Evolutionary conservation across 1,140 invertebrate genomes (phyloP).

Genomic region (Stratiolaelaps scimitus): DNA sequence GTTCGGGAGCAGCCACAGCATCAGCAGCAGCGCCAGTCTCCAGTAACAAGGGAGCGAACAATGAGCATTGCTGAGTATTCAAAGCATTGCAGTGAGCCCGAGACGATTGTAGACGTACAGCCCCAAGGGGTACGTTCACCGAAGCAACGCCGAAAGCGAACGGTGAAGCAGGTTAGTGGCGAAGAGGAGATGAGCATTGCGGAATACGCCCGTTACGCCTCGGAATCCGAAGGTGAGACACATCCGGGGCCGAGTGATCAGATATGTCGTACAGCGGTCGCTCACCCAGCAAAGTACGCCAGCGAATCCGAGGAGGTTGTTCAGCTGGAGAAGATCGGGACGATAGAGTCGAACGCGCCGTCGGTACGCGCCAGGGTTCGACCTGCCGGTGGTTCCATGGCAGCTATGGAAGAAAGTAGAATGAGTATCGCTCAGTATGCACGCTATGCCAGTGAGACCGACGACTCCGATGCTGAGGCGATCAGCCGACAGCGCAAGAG

Average conservation of each 20-base stretch:
- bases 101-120: not conserved
- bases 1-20: not conserved
- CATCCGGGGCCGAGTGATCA: not conserved
- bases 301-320: not conserved
- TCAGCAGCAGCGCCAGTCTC: not conserved
- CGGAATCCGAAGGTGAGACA: not conserved
- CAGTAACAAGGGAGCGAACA: not conserved
- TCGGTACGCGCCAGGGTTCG: not conserved
- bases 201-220: slow-evolving; percentile 9
- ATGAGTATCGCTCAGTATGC: slow-evolving; percentile 24
- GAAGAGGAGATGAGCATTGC: slow-evolving; percentile 18
- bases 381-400: not conserved
- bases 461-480: slow-evolving; percentile 21
- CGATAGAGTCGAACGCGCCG: not conserved
- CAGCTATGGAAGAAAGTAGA: not conserved
- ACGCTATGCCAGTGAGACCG: slow-evolving; percentile 10
- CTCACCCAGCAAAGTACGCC: not conserved
- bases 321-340: not conserved
- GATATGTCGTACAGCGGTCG: too few relatives aligned
- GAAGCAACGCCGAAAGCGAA: not conserved
- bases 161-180: not conserved
- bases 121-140: not conserved
- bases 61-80: slow-evolving; percentile 16
- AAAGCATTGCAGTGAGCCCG: not conserved
- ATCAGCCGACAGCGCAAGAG: not conserved